Percentiles rank a stretch among this genome's conserved stretches.
These are phyloP conservation scores for Stomatorhinus walkeri DNA, from an alignment of 2,797 vertebrate genomes.

Conservation along the genomic window DNA sequence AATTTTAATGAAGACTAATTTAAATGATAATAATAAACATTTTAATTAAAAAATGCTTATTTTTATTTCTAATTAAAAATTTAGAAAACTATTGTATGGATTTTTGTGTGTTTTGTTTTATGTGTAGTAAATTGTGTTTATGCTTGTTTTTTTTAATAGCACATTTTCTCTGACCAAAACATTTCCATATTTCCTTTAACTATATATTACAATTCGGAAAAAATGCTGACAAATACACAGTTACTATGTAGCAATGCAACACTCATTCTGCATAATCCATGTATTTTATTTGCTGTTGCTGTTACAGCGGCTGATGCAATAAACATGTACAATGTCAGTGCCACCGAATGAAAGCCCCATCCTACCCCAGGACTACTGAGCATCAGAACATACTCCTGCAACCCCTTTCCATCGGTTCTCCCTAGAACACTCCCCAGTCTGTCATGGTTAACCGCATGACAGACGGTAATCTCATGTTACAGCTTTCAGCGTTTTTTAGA, in stretches of 20 bases:
- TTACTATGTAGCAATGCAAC: background rate
- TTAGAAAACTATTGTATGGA: background rate
- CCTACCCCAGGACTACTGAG: conserved; percentile 4
- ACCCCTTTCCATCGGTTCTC: background rate
- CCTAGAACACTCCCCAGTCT: background rate
- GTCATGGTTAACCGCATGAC: background rate
- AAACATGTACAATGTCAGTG: conserved; percentile 59
- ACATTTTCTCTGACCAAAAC: background rate
- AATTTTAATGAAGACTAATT: background rate
- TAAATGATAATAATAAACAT: background rate
- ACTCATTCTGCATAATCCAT: conserved; percentile 42
- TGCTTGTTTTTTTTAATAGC: background rate
- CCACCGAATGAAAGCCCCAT: conserved; percentile 27
- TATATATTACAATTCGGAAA: background rate
- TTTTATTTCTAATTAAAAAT: background rate
- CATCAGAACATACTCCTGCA: background rate
- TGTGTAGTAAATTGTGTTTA: background rate
- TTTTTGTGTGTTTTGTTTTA: no score
- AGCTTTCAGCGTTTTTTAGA: conserved; percentile 17
- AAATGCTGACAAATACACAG: background rate
- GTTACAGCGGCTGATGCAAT: conserved; percentile 58
- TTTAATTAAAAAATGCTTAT: background rate
- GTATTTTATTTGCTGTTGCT: conserved; percentile 58
- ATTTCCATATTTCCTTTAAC: background rate
- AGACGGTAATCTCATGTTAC: conserved; percentile 10